Base-by-base conservation (phyloP, 2,113 vertebrate species). In the Clinocottus analis region DNA sequence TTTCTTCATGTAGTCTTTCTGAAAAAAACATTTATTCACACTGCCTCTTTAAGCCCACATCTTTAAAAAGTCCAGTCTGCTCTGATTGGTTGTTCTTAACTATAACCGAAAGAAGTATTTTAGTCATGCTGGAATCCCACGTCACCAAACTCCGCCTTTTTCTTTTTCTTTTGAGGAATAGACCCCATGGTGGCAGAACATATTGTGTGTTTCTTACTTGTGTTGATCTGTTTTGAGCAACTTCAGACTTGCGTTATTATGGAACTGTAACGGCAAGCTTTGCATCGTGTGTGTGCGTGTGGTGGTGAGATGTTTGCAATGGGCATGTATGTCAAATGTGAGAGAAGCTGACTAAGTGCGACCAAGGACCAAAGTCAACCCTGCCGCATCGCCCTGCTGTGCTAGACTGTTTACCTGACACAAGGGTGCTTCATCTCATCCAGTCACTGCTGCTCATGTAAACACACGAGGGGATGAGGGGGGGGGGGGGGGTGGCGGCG, bases 391-490 rank as follows among this genome's bases (percentile, higher is more conserved):
- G 45, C 55, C 85, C 90, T 17, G 87, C 88, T 90, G 91, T 64
- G 85, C 66, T 43, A 68, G 88, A 89, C 86, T 87, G 80, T 94
- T 95, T 90, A 94, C 91, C 89, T 81, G 87, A 79, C 91, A 93
- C 94, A 91, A 82, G 80, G 79, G 79, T 84, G 82, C 87, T 90
- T 92, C 80, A 86, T 93, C 90, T 88, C 88, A 82, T 84, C 83
- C 85, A 81, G 84, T 90, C 90, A 85, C 88, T 27, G 60, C 81
- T 75, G 81, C 80, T 86, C 55, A 59, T 82, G 82, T 87, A 90
- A 88, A 91, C 87, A 91, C 84, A 90, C 69, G 39, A 49, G 56
- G 70, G 83, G 82, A n/a, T n/a, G n/a, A n/a, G n/a, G n/a, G n/a
- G n/a, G n/a, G n/a, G n/a, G n/a, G n/a, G n/a, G n/a, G n/a, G n/a